These are phyloP conservation scores for Cynaeus angustus DNA, from an alignment of 2,888 invertebrate species.

Conservation along the genomic window DNA sequence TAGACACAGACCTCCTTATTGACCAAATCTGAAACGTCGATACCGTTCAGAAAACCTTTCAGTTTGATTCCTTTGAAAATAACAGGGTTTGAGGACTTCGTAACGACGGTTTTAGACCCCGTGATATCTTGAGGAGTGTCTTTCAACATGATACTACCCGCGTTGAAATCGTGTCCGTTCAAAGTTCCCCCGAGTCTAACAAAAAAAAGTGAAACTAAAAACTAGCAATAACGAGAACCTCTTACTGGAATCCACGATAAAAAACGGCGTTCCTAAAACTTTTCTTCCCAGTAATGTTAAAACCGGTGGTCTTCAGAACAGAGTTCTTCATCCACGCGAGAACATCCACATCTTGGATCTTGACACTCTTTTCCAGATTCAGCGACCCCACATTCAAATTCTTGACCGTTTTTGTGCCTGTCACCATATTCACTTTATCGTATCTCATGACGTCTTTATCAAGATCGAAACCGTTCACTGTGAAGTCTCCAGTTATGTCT, in stretches of 20 bases:
- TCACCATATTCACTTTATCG: constrained; percentile 70
- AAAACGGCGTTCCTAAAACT: constrained; percentile 70
- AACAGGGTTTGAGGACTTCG: constrained; percentile 46
- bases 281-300: constrained; percentile 71
- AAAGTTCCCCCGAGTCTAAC: constrained; percentile 65
- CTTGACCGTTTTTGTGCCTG: constrained; percentile 69
- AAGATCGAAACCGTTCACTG: constrained; percentile 74
- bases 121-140: constrained; percentile 68
- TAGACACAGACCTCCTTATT: constrained; percentile 63
- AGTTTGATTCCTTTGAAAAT: constrained; percentile 64
- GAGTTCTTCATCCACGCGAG: constrained; percentile 71
- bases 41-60: constrained; percentile 63
- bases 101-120: constrained; percentile 66
- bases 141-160: constrained; percentile 67
- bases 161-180: constrained; percentile 64
- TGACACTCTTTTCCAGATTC: constrained; percentile 60
- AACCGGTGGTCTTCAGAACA: constrained; percentile 67
- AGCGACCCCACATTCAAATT: constrained; percentile 69
- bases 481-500: constrained; percentile 64
- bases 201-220: no score
- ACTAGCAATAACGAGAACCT: constrained; percentile 21
- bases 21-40: constrained; percentile 62
- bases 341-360: constrained; percentile 72
- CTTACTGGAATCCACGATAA: constrained; percentile 65
- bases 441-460: constrained; percentile 73